Base-by-base conservation (phyloP, 2,113 vertebrate species). In the Leptobrachium leishanense region DNA sequence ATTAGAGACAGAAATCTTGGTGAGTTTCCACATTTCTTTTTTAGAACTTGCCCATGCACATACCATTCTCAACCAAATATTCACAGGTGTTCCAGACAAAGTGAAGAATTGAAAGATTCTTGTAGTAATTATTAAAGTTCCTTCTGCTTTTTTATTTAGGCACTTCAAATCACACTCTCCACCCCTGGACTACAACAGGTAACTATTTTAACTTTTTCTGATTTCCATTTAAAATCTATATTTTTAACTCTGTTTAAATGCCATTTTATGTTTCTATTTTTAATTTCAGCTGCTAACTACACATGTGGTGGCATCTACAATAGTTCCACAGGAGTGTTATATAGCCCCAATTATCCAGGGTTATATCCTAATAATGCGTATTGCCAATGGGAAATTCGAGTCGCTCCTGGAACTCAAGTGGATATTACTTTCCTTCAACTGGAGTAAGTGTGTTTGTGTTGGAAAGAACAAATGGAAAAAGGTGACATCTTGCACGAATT, bases 251-350 rank as follows among this genome's bases (percentile, higher is more conserved):
- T 9, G 6, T 11, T 70, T 5, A 12, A 20, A 63, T n/a, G 31
- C 13, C 15, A 3, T 13, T 39, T 20, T 54, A 10, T 41, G 4
- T 31, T 73, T 73, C 6, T n/a, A 62, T 74, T n/a, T 74, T 7
- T 43, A 13, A 43, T 43, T 65, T 68, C 41, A 68, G 65, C 46
- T n/a, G 63, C 64, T 53, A 76, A 67, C n/a, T 76, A 76, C 46
- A 76, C 64, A 55, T 76, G 74, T 68, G 74, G 74, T 54, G 74
- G 74, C 5, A 13, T 76, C 54, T n/a, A 67, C 41, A 76, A 13
- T 66, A 3, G 20, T 10, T 2, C 13, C 13, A 54, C 74, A 41
- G 62, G 74, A 41, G 20, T 40, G 9, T 41, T 75, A 53, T 66
- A 1, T 40, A 75, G 74, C 5, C 74, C 74, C 3, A 20, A 67